Evolutionary conservation across 2,797 vertebrate species (phyloP).

Genomic region (Antrozous pallidus): DNA sequence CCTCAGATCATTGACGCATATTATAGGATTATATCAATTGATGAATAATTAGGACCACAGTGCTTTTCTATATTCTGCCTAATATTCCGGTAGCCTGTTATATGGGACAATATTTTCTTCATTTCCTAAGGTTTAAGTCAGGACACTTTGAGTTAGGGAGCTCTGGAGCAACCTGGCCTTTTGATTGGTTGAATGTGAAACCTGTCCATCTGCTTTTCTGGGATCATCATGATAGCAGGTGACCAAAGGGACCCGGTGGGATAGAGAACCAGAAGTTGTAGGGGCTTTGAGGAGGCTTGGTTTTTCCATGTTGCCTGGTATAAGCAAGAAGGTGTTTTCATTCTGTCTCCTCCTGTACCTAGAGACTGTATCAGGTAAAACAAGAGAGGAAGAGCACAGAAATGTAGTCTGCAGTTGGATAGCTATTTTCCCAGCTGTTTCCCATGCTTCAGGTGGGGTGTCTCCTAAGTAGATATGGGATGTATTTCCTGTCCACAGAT

Average conservation of each 20-base stretch:
- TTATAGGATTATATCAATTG: neutral
- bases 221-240: constrained; percentile 57
- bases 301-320: neutral
- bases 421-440: neutral
- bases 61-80: constrained; percentile 1
- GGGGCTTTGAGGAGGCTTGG: neutral
- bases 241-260: constrained; percentile 54
- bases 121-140: neutral
- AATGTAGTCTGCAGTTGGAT: neutral
- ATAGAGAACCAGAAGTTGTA: neutral
- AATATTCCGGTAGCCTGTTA: neutral
- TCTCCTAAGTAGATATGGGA: neutral
- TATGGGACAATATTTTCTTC: neutral
- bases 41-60: neutral
- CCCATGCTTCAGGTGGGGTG: neutral
- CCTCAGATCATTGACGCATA: neutral
- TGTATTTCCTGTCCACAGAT: neutral
- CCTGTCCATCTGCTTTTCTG: constrained; percentile 55
- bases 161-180: neutral
- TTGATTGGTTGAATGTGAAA: constrained; percentile 51
- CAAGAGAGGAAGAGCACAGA: neutral
- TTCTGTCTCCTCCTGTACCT: neutral
- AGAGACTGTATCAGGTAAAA: neutral
- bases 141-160: constrained; percentile 25
- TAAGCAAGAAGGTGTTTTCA: constrained; percentile 3